phyloP scores from a whole-genome alignment of 2,113 vertebrate genomes.

The Melanerpes formicivorus region DNA sequence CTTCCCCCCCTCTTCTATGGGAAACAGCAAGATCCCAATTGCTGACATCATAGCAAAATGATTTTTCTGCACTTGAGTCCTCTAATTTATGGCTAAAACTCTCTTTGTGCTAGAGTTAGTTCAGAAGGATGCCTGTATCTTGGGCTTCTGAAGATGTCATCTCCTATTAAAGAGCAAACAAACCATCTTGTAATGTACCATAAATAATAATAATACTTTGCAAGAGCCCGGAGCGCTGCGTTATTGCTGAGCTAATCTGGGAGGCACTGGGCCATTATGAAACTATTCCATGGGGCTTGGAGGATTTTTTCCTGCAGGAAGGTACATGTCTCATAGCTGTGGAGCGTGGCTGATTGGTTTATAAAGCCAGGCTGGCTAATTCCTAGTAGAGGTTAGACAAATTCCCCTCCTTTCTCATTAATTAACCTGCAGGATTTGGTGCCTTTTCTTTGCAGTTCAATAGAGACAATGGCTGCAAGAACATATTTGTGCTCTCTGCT shows the following conservation, averaged over 20 bases:
- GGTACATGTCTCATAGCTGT: neutral
- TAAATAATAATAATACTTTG: constrained; percentile 39
- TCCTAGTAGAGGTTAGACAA: constrained; percentile 40
- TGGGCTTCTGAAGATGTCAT: constrained; percentile 7
- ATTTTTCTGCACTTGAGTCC: neutral
- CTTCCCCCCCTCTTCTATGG: neutral
- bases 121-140: constrained; percentile 38
- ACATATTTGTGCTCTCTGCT: neutral
- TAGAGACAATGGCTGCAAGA: constrained; percentile 9
- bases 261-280: constrained; percentile 32
- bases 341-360: constrained; percentile 36
- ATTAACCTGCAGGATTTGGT: constrained; percentile 46
- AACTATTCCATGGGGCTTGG: neutral
- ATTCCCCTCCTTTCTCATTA: constrained; percentile 34
- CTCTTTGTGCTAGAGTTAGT: constrained; percentile 21
- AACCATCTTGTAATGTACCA: constrained; percentile 30
- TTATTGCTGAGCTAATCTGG: constrained; percentile 41
- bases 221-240: neutral
- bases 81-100: constrained; percentile 1
- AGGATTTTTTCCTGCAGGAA: neutral
- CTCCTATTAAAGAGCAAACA: constrained; percentile 40
- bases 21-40: neutral
- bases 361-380: constrained; percentile 19
- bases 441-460: constrained; percentile 21
- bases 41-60: neutral